Evolutionary conservation across 2,797 vertebrate species (phyloP).

Genomic region (Pseudochirops corinnae): DNA sequence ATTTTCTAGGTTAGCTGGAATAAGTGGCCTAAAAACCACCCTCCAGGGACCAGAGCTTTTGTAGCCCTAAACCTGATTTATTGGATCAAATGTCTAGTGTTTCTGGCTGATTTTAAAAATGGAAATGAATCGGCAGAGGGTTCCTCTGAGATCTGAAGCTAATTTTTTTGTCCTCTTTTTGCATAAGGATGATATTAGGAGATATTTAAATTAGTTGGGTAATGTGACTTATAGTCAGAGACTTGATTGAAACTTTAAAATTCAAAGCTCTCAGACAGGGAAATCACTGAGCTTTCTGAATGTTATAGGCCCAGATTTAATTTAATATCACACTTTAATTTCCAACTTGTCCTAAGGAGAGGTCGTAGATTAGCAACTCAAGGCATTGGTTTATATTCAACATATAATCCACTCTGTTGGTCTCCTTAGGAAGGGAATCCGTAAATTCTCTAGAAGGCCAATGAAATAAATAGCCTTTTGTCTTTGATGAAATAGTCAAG

Average conservation of each 20-base stretch:
- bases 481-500: not conserved
- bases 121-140: constrained; percentile 55
- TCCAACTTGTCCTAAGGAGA: not conserved
- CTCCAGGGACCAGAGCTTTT: constrained; percentile 47
- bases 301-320: not conserved
- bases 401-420: rapidly evolving
- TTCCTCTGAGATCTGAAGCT: constrained; percentile 66
- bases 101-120: constrained; percentile 73
- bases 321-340: not conserved
- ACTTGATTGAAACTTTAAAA: not conserved
- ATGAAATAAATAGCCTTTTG: not conserved
- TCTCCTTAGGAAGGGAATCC: not conserved
- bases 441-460: rapidly evolving
- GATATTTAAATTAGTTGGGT: constrained; percentile 18
- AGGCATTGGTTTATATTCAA: rapidly evolving
- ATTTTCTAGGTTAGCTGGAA: constrained; percentile 68
- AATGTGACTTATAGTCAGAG: not conserved
- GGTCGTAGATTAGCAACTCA: rapidly evolving
- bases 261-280: not conserved
- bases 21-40: constrained; percentile 64
- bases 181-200: constrained; percentile 36
- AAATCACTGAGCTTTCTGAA: not conserved
- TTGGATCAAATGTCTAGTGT: constrained; percentile 55
- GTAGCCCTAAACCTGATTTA: constrained; percentile 42
- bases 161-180: constrained; percentile 75